Evolutionary conservation across 2,797 vertebrate species (phyloP).

Genomic region (Falco naumanni): DNA sequence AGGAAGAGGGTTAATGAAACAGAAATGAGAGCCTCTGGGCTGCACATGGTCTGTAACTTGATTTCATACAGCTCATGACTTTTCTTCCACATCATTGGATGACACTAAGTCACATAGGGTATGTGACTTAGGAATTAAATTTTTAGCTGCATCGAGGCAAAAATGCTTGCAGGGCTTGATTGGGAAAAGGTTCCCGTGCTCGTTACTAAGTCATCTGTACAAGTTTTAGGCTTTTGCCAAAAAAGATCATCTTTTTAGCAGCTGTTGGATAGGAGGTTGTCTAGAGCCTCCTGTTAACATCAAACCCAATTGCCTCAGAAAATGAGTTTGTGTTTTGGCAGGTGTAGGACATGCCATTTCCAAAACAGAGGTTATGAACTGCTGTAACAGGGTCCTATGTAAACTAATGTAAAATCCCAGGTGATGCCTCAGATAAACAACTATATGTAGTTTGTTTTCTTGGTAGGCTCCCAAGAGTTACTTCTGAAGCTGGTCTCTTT

Average conservation of each 20-base stretch:
- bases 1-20: neutral
- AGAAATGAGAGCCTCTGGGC: neutral
- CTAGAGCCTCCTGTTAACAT: neutral
- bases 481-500: neutral
- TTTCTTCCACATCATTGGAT: neutral
- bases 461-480: neutral
- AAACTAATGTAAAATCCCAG: neutral
- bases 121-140: neutral
- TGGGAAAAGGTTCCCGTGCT: neutral
- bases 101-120: neutral
- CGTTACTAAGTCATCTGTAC: neutral
- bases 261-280: neutral
- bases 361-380: neutral
- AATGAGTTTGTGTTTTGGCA: neutral
- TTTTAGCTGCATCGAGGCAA: neutral
- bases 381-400: accelerated
- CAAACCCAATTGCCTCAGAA: neutral
- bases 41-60: neutral
- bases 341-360: neutral
- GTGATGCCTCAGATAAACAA: neutral
- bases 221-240: neutral
- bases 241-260: neutral
- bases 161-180: neutral
- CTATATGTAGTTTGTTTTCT: neutral
- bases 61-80: neutral